These are phyloP conservation scores for Percopsis omiscomaycus DNA, from an alignment of 2,797 vertebrate genomes.

Conservation along the genomic window DNA sequence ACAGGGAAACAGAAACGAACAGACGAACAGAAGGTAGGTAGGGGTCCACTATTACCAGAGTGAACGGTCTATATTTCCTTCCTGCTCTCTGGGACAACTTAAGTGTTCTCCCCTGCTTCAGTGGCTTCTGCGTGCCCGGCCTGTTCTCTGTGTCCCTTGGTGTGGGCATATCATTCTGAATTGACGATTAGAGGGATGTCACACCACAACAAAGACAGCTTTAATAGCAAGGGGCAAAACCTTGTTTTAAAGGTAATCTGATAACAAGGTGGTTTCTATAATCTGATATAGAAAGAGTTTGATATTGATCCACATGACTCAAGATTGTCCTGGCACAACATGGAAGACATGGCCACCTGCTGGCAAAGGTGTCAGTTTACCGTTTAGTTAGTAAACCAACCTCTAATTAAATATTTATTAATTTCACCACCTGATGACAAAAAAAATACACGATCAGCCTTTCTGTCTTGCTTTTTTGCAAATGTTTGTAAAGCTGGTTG, in stretches of 20 bases:
- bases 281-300: slow-evolving; percentile 15
- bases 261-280: not conserved
- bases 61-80: slow-evolving; percentile 43
- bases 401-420: slow-evolving; percentile 21
- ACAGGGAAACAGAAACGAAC: too few species aligned
- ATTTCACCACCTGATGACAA: slow-evolving; percentile 13
- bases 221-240: slow-evolving; percentile 27
- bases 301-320: slow-evolving; percentile 31
- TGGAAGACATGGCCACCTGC: slow-evolving; percentile 24
- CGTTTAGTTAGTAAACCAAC: slow-evolving; percentile 30
- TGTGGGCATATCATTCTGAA: slow-evolving; percentile 39
- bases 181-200: slow-evolving; percentile 33
- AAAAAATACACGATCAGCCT: slow-evolving; percentile 10
- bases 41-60: not conserved
- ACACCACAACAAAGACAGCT: slow-evolving; percentile 38
- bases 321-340: slow-evolving; percentile 8
- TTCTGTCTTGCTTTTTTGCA: slow-evolving; percentile 14
- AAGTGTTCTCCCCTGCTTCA: slow-evolving; percentile 31
- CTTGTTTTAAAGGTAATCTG: slow-evolving; percentile 14
- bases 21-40: too few species aligned
- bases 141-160: slow-evolving; percentile 14
- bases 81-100: slow-evolving; percentile 34
- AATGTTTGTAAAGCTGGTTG: slow-evolving; percentile 16
- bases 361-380: slow-evolving; percentile 26
- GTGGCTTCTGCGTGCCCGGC: slow-evolving; percentile 20